Percentiles rank a stretch among this genome's conserved stretches.
Conservation (phyloP, 2,113 vertebrate genomes). For the Uropsilus gracilis region DNA sequence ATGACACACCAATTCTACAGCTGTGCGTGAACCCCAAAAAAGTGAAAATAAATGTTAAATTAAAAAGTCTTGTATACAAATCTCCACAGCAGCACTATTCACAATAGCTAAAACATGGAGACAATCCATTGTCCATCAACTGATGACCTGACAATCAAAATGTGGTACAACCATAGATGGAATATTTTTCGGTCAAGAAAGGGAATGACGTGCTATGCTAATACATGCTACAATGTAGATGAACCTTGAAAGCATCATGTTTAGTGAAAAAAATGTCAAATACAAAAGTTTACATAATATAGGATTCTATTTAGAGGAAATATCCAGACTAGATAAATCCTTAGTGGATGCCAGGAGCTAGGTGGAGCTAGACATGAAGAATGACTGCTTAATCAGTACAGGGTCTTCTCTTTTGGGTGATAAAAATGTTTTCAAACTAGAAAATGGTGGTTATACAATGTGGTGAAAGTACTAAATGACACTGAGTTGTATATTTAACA, state of each 20-base stretch:
- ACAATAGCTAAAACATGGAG: background rate
- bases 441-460: background rate
- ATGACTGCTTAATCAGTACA: background rate
- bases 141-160: background rate
- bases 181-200: slow-evolving; percentile 35
- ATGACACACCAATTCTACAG: background rate
- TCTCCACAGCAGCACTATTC: background rate
- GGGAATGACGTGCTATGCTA: background rate
- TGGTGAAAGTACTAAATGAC: background rate
- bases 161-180: background rate
- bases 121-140: background rate
- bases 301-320: background rate
- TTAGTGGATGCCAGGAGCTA: background rate
- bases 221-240: background rate
- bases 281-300: background rate
- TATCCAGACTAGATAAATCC: background rate
- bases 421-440: background rate
- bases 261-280: background rate
- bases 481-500: background rate
- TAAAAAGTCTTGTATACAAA: background rate
- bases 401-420: background rate
- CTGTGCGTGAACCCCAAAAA: background rate
- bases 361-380: background rate
- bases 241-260: background rate
- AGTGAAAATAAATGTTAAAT: slow-evolving; percentile 16